Conservation (phyloP, 1,140 invertebrate genomes). For the Venturia canescens region DNA sequence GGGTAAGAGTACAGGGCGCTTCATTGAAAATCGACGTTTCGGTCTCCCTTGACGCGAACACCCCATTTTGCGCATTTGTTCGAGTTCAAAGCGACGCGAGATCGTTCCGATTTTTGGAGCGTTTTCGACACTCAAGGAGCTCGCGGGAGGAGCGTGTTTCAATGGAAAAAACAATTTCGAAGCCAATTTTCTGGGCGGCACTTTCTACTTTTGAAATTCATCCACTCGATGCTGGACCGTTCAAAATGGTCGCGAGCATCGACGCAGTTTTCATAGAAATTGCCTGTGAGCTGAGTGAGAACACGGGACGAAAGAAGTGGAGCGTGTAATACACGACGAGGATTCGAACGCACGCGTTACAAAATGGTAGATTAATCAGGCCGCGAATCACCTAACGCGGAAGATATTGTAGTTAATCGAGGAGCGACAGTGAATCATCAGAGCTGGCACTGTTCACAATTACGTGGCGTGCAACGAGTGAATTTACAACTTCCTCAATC, state of each 20-base stretch:
- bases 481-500: slow-evolving; percentile 44
- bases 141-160: neutral
- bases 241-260: too few relatives aligned
- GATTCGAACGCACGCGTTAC: slow-evolving; percentile 20
- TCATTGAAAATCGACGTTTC: neutral
- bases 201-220: too few relatives aligned
- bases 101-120: too few relatives aligned
- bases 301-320: neutral
- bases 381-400: slow-evolving; percentile 22
- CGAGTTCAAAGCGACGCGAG: too few relatives aligned
- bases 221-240: too few relatives aligned
- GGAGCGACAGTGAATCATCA: slow-evolving; percentile 45
- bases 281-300: neutral
- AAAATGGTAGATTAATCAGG: neutral
- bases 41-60: too few relatives aligned
- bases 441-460: slow-evolving; percentile 23
- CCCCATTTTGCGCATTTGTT: too few relatives aligned
- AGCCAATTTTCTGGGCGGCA: too few relatives aligned
- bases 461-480: slow-evolving; percentile 39
- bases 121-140: too few relatives aligned
- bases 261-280: too few relatives aligned
- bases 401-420: slow-evolving; percentile 42
- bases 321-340: neutral
- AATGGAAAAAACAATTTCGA: too few relatives aligned
- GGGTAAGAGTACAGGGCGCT: neutral